Conservation (phyloP, 1,140 invertebrate species). For the Drosophila biarmipes region DNA sequence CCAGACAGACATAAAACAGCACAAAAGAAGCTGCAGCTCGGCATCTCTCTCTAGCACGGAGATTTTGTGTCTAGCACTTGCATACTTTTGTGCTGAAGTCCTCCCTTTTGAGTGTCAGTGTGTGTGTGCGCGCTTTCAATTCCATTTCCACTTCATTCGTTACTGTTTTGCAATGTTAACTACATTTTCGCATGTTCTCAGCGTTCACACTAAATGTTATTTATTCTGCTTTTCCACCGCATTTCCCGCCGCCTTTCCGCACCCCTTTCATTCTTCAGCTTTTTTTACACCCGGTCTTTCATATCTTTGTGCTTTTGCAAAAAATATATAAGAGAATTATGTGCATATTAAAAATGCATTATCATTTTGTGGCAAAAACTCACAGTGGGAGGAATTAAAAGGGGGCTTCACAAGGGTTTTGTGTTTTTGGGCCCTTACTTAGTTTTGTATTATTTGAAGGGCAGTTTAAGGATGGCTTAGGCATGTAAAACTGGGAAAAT, state of each 20-base stretch:
- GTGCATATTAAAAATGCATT: slow-evolving; percentile 76
- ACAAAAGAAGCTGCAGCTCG: slow-evolving; percentile 31
- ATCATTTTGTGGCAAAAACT: slow-evolving; percentile 36
- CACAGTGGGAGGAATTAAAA: slow-evolving; percentile 16
- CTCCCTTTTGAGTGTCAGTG: slow-evolving; percentile 11
- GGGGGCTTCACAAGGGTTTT: slow-evolving; percentile 4
- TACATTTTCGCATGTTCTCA: slow-evolving; percentile 73
- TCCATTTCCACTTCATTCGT: slow-evolving; percentile 78
- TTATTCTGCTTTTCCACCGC: slow-evolving; percentile 28
- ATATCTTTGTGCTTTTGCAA: slow-evolving; percentile 35
- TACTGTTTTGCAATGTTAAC: slow-evolving; percentile 80
- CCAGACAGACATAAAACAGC: slow-evolving; percentile 34
- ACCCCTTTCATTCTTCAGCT: slow-evolving; percentile 4
- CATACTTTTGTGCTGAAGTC: slow-evolving; percentile 62
- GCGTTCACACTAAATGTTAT: slow-evolving; percentile 57
- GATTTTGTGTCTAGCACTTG: slow-evolving; percentile 64
- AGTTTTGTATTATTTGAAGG: slow-evolving; percentile 23
- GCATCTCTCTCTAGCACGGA: slow-evolving; percentile 1
- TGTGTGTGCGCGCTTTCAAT: slow-evolving; percentile 48
- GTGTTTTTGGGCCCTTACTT: background rate
- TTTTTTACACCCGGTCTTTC: slow-evolving; percentile 20
- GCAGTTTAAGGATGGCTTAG: slow-evolving; percentile 7
- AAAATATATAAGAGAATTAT: slow-evolving; percentile 63
- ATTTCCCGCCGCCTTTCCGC: slow-evolving; percentile 14
- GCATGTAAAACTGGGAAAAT: background rate